Base-by-base conservation (phyloP, 2,113 vertebrate genomes). In the Onychostoma macrolepis region DNA sequence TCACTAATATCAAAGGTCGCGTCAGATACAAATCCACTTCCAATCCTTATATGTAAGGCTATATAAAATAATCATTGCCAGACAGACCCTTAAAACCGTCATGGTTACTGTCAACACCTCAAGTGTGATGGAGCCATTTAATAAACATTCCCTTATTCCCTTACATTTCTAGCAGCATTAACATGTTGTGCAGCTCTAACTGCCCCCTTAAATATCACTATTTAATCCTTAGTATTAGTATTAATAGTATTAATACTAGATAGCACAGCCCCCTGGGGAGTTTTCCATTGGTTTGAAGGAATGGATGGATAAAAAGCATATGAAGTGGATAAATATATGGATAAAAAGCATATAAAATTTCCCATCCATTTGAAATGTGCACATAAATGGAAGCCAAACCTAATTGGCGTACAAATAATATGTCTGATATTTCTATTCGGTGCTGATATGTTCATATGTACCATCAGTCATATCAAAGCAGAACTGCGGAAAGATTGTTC, bases 381-480 rank as follows among this genome's bases (percentile, higher is more conserved):
- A 76, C 10, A 24, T 80, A 84, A 87, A 28, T 83, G 26, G 61
- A 84, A 81, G 38, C 65, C 24, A 58, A 50, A 33, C 12, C 45
- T 26, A 77, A 80, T 84, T 89, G 17, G 21, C 1, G 0, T 75
- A 79, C 79, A 61, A 87, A 74, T n/a, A 21, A 38, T 38, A 17
- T 67, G 76, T 87, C 77, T 81, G n/a, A 85, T 81, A 28, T 45
- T 26, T 79, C 15, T 85, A 13, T 67, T 67, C 8, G 33, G 74
- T 63, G 56, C 28, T 87, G 15, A 58, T 63, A 81, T 38, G 53
- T 43, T 71, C 45, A 79, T 38, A 86, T 85, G 43, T 76, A 4
- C 71, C 77, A 74, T 67, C 80, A 84, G 36, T 69, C 67, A 84
- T 38, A 86, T 74, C 67, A 83, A 89, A 88, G 61, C 79, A 71